Evolutionary conservation across 2,888 invertebrate genomes (phyloP), one percentile per base, ranked within the genome.

Genomic region (Xanthorhoe designata): DNA sequence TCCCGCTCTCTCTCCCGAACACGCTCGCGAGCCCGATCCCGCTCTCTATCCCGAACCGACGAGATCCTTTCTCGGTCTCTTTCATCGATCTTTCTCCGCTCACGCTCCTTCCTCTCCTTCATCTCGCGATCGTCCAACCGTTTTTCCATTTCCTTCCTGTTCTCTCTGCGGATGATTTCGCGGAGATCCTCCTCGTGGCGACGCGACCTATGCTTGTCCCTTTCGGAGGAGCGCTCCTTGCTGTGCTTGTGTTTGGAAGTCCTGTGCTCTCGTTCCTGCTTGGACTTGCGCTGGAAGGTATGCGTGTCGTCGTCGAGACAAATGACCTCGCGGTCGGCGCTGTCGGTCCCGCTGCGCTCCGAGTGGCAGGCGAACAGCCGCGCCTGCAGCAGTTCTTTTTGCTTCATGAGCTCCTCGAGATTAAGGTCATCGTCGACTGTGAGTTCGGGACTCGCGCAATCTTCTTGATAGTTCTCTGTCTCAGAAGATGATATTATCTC

Each of bases 371-470:
- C 97, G 53, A 96, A 96, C 54, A 97, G 90, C 42, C 96, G 94
- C 47, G 97, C 97, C 89, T 98, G 97, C 52, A 98, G 90, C 51
- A 96, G 78, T 79, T 97, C 97, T 89, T 98, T 98, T 84, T 98
- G 98, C 78, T 96, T 96, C 97, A 98, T 98, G 64, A 98, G 90
- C 74, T 98, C 98, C 80, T 98, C 98, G 32, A 98, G 88, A 83
- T 98, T 97, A 75, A 98, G 95, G 78, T 97, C 97, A 73, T 97
- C 97, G 83, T 97, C 97, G 64, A 96, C 95, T 8, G 95, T 94
- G 64, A 97, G 94, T 74, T 96, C 96, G 35, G 96, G 96, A 81
- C 96, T 96, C 15, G 94, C 95, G 75, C 95, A 95, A 80, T 96
- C 96, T 58, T 94, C 94, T 76, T 94, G 94, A 69, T 91, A 90